Conservation (phyloP, 2,888 invertebrate species). For the Cybosia mesomella region DNA sequence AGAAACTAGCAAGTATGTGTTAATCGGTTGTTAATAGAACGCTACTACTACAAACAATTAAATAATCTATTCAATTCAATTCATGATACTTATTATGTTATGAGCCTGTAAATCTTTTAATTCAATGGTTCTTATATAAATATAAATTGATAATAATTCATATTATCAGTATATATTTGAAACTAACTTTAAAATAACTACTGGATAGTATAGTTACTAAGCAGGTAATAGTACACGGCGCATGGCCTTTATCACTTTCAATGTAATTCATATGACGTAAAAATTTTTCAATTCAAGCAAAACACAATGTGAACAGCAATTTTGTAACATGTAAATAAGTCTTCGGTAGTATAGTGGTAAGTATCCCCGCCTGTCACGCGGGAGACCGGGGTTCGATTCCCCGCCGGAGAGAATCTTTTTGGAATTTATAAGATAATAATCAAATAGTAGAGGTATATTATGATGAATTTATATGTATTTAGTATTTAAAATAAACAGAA, state of each 20-base stretch:
- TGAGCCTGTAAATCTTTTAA: no score
- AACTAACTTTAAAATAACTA: background rate
- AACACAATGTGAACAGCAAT: constrained; percentile 5
- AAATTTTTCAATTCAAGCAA: background rate
- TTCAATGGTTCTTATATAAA: background rate
- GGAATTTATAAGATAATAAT: background rate
- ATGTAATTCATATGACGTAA: background rate
- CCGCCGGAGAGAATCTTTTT: constrained; percentile 80
- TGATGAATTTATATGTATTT: background rate
- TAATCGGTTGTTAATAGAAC: background rate
- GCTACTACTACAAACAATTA: no score
- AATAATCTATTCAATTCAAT: no score
- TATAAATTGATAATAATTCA: background rate
- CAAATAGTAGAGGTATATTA: background rate
- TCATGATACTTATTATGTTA: background rate
- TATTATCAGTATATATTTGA: background rate
- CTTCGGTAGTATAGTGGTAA: constrained; percentile 87
- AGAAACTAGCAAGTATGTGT: no score
- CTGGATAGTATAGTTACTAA: background rate
- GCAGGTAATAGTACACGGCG: background rate
- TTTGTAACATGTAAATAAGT: constrained; percentile 27
- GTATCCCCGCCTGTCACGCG: constrained; percentile 87
- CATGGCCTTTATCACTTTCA: background rate
- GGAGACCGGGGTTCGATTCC: constrained; percentile 88
- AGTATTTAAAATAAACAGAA: background rate